A percentile compares a stretch with the other conserved stretches of the same genome.
These are phyloP conservation scores for Larimichthys polyactis DNA, from an alignment of 2,113 vertebrate genomes.

Conservation along the genomic window DNA sequence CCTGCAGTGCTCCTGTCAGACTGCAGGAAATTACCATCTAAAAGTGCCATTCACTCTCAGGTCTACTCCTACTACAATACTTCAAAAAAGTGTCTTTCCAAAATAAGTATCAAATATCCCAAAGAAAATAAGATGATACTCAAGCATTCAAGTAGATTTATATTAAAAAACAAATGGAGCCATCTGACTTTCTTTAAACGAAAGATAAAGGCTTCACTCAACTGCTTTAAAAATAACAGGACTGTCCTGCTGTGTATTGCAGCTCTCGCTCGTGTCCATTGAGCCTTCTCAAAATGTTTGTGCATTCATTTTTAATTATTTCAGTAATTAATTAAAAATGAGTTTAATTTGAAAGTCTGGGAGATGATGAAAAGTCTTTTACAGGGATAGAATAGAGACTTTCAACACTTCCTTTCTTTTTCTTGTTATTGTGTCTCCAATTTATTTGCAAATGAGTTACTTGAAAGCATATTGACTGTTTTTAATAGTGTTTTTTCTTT, in stretches of 20 bases:
- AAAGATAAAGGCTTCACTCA: not conserved
- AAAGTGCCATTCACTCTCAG: conserved; percentile 11
- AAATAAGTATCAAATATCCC: not conserved
- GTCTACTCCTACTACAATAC: not conserved
- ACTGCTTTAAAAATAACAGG: no score
- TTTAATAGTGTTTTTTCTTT: not conserved
- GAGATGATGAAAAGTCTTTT: not conserved
- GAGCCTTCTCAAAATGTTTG: no score
- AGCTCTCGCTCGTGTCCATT: no score
- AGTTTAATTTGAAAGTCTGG: not conserved
- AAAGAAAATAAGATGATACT: not conserved
- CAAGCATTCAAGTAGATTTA: not conserved
- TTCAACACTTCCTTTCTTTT: not conserved
- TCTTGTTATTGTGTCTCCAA: not conserved
- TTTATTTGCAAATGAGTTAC: not conserved
- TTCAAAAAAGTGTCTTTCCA: not conserved
- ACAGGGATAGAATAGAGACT: not conserved
- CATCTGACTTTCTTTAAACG: not conserved
- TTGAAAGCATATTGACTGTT: not conserved
- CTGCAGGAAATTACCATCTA: conserved; percentile 40
- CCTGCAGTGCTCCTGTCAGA: conserved; percentile 17
- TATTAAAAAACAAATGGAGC: not conserved
- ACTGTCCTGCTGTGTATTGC: no score
- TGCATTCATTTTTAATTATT: not conserved
- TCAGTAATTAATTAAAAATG: not conserved